A percentile compares a stretch with the other conserved stretches of the same genome.
Evolutionary conservation across 2,888 invertebrate species (phyloP).

Genomic region (Aproaerema taeniolella): DNA sequence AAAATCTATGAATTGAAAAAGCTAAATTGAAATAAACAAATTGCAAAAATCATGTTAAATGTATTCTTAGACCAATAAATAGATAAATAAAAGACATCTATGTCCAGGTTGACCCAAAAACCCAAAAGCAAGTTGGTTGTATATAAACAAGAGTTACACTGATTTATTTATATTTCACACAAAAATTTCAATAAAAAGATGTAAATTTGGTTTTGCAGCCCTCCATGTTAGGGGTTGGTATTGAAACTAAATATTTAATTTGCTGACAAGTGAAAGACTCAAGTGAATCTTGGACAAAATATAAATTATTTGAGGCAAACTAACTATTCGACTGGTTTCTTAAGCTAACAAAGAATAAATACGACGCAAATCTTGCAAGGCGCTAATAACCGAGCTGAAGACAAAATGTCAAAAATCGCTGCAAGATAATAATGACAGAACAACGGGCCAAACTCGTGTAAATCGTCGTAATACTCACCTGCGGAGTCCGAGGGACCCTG

Average conservation of each 20-base stretch:
- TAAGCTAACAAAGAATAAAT: slow-evolving; percentile 49
- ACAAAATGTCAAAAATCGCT: slow-evolving; percentile 68
- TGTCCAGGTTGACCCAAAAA: slow-evolving; percentile 16
- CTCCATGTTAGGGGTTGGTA: slow-evolving; percentile 3
- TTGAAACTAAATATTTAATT: neutral
- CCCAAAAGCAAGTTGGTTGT: slow-evolving; percentile 17
- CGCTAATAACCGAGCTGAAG: slow-evolving; percentile 65
- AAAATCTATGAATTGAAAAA: slow-evolving; percentile 8
- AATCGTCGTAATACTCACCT: slow-evolving; percentile 79
- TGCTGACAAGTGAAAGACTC: no score
- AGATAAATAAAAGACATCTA: slow-evolving; percentile 14
- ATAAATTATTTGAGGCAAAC: no score
- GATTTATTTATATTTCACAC: neutral
- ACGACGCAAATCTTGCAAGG: slow-evolving; percentile 72
- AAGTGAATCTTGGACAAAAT: slow-evolving; percentile 6
- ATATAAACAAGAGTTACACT: slow-evolving; percentile 13
- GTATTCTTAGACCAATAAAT: neutral
- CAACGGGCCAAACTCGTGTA: slow-evolving; percentile 50
- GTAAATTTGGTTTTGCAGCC: neutral
- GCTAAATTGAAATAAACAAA: neutral
- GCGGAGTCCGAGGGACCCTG: slow-evolving; percentile 88
- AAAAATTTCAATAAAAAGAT: neutral
- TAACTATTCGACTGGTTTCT: no score
- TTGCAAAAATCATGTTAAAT: neutral
- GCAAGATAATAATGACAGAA: slow-evolving; percentile 68